phyloP scores from a whole-genome alignment of 30 jellyfish, hydroid and myxozoan species.

The Rhopilema esculentum region DNA sequence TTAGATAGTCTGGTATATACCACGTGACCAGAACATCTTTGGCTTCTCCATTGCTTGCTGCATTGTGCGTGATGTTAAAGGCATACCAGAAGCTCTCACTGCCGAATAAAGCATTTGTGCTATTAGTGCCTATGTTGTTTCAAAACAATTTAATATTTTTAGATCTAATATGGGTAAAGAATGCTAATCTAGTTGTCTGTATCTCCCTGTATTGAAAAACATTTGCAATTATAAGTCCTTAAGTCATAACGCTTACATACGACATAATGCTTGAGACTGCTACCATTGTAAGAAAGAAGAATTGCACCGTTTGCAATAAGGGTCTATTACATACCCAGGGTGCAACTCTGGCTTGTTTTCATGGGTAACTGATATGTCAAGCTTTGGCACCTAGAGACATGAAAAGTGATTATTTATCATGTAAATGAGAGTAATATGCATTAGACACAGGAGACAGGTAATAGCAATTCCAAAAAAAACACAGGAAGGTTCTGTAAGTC shows the following conservation, averaged over 20 bases:
- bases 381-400: constrained; percentile 47
- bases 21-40: constrained; percentile 54
- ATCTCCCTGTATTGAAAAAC: too few species aligned
- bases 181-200: too few species aligned
- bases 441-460: too few species aligned
- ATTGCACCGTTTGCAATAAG: too few species aligned
- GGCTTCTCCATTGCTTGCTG: constrained; percentile 59
- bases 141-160: too few species aligned
- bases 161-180: too few species aligned
- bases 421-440: too few species aligned
- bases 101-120: background rate
- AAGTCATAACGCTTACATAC: background rate
- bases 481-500: too few species aligned
- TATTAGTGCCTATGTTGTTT: too few species aligned
- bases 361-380: constrained; percentile 30
- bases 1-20: constrained; percentile 52
- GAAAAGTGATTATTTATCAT: background rate
- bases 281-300: too few species aligned
- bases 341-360: constrained; percentile 43
- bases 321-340: constrained; percentile 51
- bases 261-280: too few species aligned
- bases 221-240: background rate
- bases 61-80: constrained; percentile 42
- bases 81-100: constrained; percentile 68
- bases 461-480: too few species aligned